Percentiles rank a stretch among this genome's conserved stretches.
These are phyloP conservation scores for Phyllotis vaccarum DNA, from an alignment of 2,797 vertebrate genomes.

Conservation along the genomic window DNA sequence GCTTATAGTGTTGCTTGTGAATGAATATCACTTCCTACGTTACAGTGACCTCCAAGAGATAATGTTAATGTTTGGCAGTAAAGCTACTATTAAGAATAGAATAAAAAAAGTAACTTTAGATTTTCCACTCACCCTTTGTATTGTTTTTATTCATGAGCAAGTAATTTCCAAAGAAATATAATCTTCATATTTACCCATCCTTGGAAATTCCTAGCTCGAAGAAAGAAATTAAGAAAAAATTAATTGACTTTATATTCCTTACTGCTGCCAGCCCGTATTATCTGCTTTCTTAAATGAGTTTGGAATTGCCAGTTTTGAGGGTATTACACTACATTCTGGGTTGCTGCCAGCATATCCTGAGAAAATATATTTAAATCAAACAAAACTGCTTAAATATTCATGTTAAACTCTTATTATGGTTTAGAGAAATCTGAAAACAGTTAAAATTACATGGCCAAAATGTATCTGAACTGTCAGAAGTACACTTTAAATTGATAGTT, in stretches of 20 bases:
- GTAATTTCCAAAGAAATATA: conserved; percentile 87
- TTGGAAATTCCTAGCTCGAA: conserved; percentile 88
- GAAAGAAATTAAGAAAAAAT: conserved; percentile 90
- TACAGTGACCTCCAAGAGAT: conserved; percentile 76
- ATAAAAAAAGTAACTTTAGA: conserved; percentile 78
- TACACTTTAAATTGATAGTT: conserved; percentile 84
- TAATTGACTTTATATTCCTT: conserved; percentile 94
- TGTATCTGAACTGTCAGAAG: conserved; percentile 90
- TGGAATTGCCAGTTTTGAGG: conserved; percentile 91
- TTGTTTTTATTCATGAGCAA: conserved; percentile 84
- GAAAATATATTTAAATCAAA: conserved; percentile 97
- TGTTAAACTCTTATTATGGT: conserved; percentile 92
- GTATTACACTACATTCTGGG: conserved; percentile 92
- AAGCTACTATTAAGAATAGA: conserved; percentile 69
- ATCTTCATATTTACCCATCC: conserved; percentile 85
- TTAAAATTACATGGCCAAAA: conserved; percentile 89
- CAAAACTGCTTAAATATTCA: conserved; percentile 97
- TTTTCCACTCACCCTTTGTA: conserved; percentile 61
- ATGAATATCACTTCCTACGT: conserved; percentile 60
- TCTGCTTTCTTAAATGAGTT: conserved; percentile 92
- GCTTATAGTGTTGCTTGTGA: conserved; percentile 63
- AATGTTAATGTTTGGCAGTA: conserved; percentile 71
- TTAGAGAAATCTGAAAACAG: conserved; percentile 93
- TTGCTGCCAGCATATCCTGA: conserved; percentile 91
- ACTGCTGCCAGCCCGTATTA: conserved; percentile 91